Evolutionary conservation across 2,888 invertebrate species (phyloP), one percentile per base, ranked within the genome.

Genomic region (Choristoneura rosaceana): DNA sequence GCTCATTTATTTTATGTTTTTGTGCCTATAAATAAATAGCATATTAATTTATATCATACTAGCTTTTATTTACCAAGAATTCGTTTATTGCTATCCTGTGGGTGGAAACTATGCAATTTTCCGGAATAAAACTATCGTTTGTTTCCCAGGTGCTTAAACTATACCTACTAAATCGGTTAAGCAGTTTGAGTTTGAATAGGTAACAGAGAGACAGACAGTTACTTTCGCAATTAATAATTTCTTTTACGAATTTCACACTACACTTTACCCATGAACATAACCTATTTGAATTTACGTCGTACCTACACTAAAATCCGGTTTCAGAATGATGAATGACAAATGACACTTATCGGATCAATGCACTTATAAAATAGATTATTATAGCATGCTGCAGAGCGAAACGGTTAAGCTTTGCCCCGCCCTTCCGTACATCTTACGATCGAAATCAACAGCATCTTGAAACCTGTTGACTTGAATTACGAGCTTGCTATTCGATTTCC

Each of bases 351-450:
- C 43, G 69, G 62, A 63, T 69, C 62, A 69, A 69, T 69, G 69
- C 55, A 58, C 69, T 55, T 45, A 69, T 63, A 55, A 63, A 55
- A 69, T 69, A 62, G 62, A 69, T 69, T 69, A 69, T 69, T 69
- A 69, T 69, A 63, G 69, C 33, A 25, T 10, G 55, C 45, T 58
- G 17, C 52, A 25, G 34, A 70, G 70, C 70, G 59, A 70, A 43
- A 33, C 70, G n/a, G 38, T 61, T 61, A 25, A 15, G 47, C 52
- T 63, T 62, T 63, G 55, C 55, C 25, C 12, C 25, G 12, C 55
- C 55, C 25, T 55, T 52, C 52, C 25, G 25, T 25, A 12, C 55
- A 12, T 47, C n/a, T 47, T 47, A 17, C 8, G 10, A 55, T 12
- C 55, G 25, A 55, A 5, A 55, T 12, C 55, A 25, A 52, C 15